Evolutionary conservation across 2,113 vertebrate genomes (phyloP).

Genomic region (Catharus minimus): DNA sequence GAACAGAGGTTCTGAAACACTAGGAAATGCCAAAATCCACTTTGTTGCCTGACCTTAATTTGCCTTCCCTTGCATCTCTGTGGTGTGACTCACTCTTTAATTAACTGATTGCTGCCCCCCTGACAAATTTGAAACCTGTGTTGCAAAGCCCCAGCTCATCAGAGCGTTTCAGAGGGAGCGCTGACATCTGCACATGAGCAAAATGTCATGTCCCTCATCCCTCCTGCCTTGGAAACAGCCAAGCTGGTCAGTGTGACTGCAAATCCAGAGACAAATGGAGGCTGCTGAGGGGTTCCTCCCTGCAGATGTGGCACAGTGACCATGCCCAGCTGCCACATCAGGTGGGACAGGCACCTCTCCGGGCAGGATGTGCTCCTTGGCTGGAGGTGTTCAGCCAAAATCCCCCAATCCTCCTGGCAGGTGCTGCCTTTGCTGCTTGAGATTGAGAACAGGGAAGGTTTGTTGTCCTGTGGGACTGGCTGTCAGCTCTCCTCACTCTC

Average conservation of each 20-base stretch:
- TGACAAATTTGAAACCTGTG: not conserved
- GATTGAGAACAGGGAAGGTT: rapidly evolving
- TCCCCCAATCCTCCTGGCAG: not conserved
- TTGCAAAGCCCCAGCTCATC: constrained; percentile 11
- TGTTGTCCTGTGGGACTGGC: not conserved
- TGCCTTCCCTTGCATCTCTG: not conserved
- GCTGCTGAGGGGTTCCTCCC: not conserved
- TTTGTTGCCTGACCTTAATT: constrained; percentile 53
- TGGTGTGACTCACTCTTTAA: constrained; percentile 42
- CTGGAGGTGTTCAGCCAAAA: not conserved
- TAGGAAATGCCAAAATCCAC: constrained; percentile 8
- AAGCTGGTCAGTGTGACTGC: not conserved
- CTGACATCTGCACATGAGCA: not conserved
- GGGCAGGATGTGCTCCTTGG: not conserved
- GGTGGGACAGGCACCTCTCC: rapidly evolving
- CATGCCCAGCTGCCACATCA: rapidly evolving
- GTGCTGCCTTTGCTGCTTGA: not conserved
- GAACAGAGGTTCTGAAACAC: not conserved
- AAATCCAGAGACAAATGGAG: not conserved
- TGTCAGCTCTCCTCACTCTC: not conserved
- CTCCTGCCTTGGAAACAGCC: not conserved
- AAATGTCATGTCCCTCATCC: not conserved
- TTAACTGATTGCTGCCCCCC: constrained; percentile 56
- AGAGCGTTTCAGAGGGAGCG: not conserved
- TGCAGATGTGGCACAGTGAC: not conserved